These are phyloP conservation scores for Gadus macrocephalus DNA, from an alignment of 2,113 vertebrate genomes.

Conservation along the genomic window DNA sequence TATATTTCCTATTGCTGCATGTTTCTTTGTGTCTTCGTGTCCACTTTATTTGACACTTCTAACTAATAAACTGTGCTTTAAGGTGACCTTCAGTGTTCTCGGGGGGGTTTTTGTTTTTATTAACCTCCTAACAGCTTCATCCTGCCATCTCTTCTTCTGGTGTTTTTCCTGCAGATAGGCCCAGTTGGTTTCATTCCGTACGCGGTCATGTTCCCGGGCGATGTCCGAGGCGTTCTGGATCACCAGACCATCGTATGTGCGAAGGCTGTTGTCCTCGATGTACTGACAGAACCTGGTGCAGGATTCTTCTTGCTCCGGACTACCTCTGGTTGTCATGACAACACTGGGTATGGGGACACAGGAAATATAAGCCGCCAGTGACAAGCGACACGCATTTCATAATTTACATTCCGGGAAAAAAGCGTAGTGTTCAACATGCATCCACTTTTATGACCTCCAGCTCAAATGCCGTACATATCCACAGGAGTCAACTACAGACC, in stretches of 20 bases:
- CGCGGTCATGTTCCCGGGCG: constrained; percentile 91
- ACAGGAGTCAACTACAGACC: too few relatives aligned
- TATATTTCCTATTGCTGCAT: too few relatives aligned
- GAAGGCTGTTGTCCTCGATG: constrained; percentile 92
- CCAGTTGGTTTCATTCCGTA: constrained; percentile 91
- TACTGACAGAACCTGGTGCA: constrained; percentile 88
- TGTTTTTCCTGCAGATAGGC: constrained; percentile 93
- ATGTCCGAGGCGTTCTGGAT: constrained; percentile 99
- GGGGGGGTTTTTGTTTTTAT: background rate
- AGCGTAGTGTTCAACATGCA: background rate
- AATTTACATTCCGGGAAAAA: background rate
- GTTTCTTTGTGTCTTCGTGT: too few relatives aligned
- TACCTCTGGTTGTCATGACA: background rate
- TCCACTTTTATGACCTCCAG: background rate
- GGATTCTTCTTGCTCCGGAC: constrained; percentile 76
- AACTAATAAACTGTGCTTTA: too few relatives aligned
- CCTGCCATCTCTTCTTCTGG: constrained; percentile 89
- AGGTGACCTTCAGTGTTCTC: background rate
- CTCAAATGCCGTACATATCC: too few relatives aligned
- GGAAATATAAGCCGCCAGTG: background rate
- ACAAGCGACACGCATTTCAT: background rate
- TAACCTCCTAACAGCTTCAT: constrained; percentile 91
- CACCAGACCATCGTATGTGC: constrained; percentile 90
- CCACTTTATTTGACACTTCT: too few relatives aligned
- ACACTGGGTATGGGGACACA: background rate